Evolutionary conservation across 2,113 vertebrate species (phyloP), one percentile per base, ranked within the genome.

Genomic region (Phainopepla nitens): DNA sequence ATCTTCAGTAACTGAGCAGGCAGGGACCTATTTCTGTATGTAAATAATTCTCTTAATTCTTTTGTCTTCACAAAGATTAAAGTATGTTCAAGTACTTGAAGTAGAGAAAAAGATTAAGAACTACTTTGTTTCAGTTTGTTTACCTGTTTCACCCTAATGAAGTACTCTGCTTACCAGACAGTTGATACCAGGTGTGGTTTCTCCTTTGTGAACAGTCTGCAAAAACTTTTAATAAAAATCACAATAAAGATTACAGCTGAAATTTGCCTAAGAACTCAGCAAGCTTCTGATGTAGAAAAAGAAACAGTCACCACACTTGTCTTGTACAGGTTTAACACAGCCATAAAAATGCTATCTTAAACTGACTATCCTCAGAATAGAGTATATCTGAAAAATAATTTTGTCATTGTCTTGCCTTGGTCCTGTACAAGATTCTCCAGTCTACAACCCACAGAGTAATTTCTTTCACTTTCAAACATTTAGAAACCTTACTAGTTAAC

Each of bases 61-160:
- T 85, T 77, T 90, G 75, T 92, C 47, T 89, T 96, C 69, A 87
- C 42, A 83, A 79, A 87, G 92, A 82, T 87, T 66, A 47, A 68
- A 95, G 61, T 27, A 31, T 17, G 53, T 64, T 82, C 81, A 89
- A 89, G 35, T 56, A 72, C 15, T 17, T 60, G 64, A 83, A 65
- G 13, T 1, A 49, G 47, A 88, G 44, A 35, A 85, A 90, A 86
- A 83, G 58, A 81, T 72, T 12, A 62, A 77, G 71, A 83, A 29
- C 71, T 50, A 58, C 35, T 95, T 90, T 94, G 84, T 91, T 96
- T 73, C 51, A 70, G 24, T 27, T 15, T 86, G 64, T 51, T 58
- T 85, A 70, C 29, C 42, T 82, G 49, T 77, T 70, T 88, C 36
- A 91, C 29, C 35, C 42, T 66, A 86, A 95, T 39, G 62, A 94